These are phyloP conservation scores for Propithecus coquereli DNA, from an alignment of 2,113 vertebrate species.

Conservation along the genomic window DNA sequence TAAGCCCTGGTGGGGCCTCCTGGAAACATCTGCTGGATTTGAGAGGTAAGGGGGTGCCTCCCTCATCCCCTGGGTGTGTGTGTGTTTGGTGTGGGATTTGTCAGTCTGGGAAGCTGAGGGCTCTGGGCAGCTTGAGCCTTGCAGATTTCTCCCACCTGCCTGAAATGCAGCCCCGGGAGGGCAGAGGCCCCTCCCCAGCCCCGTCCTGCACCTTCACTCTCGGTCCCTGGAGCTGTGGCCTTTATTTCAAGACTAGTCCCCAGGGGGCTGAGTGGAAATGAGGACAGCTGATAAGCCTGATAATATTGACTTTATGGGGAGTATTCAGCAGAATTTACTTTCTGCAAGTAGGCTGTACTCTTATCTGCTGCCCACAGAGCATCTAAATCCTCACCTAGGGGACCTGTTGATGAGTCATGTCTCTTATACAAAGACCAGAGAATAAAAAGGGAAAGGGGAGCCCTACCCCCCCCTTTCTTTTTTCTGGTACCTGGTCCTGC, in stretches of 20 bases:
- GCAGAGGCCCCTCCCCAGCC: not conserved
- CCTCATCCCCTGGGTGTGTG: not conserved
- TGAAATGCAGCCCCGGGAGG: not conserved
- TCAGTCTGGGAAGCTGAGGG: not conserved
- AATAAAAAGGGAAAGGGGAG: slow-evolving; percentile 77
- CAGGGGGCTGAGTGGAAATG: slow-evolving; percentile 63
- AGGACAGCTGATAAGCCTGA: slow-evolving; percentile 81
- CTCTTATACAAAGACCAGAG: slow-evolving; percentile 81
- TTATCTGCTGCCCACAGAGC: slow-evolving; percentile 94
- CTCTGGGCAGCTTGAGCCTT: not conserved
- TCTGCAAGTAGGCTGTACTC: slow-evolving; percentile 76
- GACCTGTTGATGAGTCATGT: slow-evolving; percentile 90
- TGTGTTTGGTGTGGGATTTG: not conserved
- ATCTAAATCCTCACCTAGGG: slow-evolving; percentile 92
- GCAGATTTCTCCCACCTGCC: slow-evolving; percentile 41
- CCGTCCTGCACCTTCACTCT: not conserved
- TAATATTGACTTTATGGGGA: slow-evolving; percentile 81
- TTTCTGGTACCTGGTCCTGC: slow-evolving; percentile 6
- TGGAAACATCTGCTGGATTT: slow-evolving; percentile 28
- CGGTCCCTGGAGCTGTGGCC: not conserved
- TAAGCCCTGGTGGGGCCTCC: not conserved
- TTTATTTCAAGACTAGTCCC: slow-evolving; percentile 77
- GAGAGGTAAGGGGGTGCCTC: not conserved
- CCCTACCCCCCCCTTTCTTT: slow-evolving; percentile 20
- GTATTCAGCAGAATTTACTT: slow-evolving; percentile 83